phyloP scores from a whole-genome alignment of 2,797 vertebrate species.

The Hipposideros larvatus region DNA sequence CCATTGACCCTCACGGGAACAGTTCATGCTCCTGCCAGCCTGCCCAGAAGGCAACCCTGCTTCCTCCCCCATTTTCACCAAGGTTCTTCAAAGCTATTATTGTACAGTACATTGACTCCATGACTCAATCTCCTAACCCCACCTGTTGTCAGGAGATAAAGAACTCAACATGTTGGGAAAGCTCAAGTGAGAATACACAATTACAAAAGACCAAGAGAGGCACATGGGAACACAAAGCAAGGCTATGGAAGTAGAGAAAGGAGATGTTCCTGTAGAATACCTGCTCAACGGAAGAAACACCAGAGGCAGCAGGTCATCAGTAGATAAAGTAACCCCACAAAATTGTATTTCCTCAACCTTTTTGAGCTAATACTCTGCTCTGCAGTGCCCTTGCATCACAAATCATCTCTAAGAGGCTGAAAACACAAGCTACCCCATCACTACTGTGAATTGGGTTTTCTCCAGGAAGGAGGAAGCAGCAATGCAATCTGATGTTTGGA shows the following conservation, averaged over 20 bases:
- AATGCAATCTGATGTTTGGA: slow-evolving; percentile 84
- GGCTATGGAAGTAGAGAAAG: neutral
- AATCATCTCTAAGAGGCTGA: neutral
- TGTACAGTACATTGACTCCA: neutral
- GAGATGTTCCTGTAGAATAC: neutral
- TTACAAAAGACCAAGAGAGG: neutral
- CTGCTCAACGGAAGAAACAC: neutral
- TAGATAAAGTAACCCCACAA: neutral
- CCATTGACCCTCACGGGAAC: neutral
- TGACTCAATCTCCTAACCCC: neutral
- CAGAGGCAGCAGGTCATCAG: neutral
- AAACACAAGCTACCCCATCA: neutral
- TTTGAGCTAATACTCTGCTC: neutral
- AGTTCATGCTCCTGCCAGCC: neutral
- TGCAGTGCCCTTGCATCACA: neutral
- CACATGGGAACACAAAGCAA: neutral
- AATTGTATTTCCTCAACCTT: neutral
- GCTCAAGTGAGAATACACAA: neutral
- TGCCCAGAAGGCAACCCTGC: neutral
- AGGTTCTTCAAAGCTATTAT: neutral
- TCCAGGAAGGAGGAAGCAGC: slow-evolving; percentile 79
- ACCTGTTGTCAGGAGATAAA: neutral
- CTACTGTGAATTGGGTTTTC: slow-evolving; percentile 78
- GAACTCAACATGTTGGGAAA: neutral
- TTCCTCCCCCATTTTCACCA: neutral